Evolutionary conservation across 2,888 invertebrate genomes (phyloP).

Genomic region (Nemoura dubitans): DNA sequence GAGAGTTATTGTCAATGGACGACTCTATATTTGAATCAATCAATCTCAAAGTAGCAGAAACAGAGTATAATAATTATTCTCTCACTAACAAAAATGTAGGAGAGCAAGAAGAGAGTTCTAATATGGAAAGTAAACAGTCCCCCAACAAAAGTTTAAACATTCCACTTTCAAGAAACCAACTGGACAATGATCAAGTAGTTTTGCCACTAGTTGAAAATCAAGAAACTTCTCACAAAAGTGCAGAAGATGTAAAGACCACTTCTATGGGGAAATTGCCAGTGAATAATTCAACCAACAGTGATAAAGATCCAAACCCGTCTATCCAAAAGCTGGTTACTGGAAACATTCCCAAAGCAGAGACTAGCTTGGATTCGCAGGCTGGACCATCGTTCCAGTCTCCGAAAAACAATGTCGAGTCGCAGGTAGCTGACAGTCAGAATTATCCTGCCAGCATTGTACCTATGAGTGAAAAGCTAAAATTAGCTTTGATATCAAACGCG

Average conservation of each 20-base stretch:
- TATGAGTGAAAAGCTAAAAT: slow-evolving; percentile 49
- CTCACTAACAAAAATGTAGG: not conserved
- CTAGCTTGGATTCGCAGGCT: not conserved
- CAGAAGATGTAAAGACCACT: not conserved
- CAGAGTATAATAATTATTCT: not conserved
- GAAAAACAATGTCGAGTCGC: not conserved
- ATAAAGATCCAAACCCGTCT: not conserved
- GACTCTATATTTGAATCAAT: not conserved
- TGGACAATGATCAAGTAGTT: not conserved
- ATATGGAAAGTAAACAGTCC: not conserved
- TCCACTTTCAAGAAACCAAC: not conserved
- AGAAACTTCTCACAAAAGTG: not conserved
- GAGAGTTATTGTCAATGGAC: not conserved
- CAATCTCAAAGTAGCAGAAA: not conserved
- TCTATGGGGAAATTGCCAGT: not conserved
- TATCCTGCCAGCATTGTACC: slow-evolving; percentile 34
- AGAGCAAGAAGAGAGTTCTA: not conserved
- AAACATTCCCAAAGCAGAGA: not conserved
- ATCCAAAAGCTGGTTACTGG: not conserved
- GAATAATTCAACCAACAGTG: not conserved
- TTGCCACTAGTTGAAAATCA: not conserved
- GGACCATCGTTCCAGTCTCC: not conserved
- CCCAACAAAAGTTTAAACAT: not conserved
- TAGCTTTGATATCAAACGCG: slow-evolving; percentile 47
- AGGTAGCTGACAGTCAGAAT: not conserved